Evolutionary conservation across 2,888 invertebrate genomes (phyloP), one percentile per base, ranked within the genome.

Genomic region (Drosophila multiciliata): DNA sequence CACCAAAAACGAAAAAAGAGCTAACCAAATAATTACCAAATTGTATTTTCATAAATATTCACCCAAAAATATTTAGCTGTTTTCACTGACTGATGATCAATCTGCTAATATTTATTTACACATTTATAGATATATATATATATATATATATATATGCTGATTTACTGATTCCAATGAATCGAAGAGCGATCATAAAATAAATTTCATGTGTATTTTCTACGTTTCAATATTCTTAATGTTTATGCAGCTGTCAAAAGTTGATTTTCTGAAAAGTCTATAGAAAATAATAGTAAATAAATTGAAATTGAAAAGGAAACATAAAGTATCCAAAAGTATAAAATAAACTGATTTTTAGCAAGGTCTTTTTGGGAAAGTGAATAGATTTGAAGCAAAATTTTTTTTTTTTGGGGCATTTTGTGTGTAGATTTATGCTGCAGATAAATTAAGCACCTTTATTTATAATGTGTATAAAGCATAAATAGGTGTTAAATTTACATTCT

Each of bases 1-100:
- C 78, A 80, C 76, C 55, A 68, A 80, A 48, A 26, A 38, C 17
- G 42, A 57, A 64, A 59, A 61, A 69, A 68, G 32, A 66, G 17
- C 54, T 49, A 62, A 23, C 23, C 57, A 78, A 80, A 76, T 72
- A 84, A 78, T 67, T 75, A 73, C 50, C 78, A 64, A 70, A 68
- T 32, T 42, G 9, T 38, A 66, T 70, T 64, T 82, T 83, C 82
- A 85, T 78, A 87, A 85, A 87, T 83, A 81, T 75, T 66, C 58
- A 59, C 68, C 68, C n/a, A 72, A 71, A 78, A 68, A 73, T 70
- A 82, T 84, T 77, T 84, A 57, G 50, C 72, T 73, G n/a, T 66
- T 76, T 73, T 59, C 59, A 48, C 57, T 63, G 64, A 63, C 48
- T 52, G 74, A 59, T 70, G 74, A 59, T 70, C 57, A 58, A 42